Evolutionary conservation across 1,140 invertebrate species (phyloP), one percentile per base, ranked within the genome.

Genomic region (Centruroides sculpturatus): DNA sequence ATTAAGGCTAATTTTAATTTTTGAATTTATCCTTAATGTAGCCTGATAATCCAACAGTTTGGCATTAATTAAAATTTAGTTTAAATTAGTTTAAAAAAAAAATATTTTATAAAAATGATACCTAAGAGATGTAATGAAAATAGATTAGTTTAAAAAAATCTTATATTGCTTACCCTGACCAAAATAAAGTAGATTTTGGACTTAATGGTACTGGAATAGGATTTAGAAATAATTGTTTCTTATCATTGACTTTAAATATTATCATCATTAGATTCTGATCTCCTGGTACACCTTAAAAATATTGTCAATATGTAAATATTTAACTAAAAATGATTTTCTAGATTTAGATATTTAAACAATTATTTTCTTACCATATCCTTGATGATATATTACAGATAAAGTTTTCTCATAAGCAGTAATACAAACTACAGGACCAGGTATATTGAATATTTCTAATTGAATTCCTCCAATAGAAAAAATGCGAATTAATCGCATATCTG

Each of bases 391-490:
- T 8, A 90, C 76, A 56, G 91, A 69, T 9, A 97, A 70, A 51
- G 82, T 79, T 65, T 85, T 80, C 65, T 82, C 81, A 67, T 80
- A 78, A 0, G 82, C 85, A 61, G 82, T 76, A 65, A 90, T 72
- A 63, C 81, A 75, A 34, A 92, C 83, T 12, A 85, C 76, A 46
- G 82, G 79, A 4, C 89, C 89, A 5, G 84, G 78, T 11, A 90
- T 68, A 9, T 80, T 80, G 66, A 90, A 74, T 3, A 86, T 79
- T 73, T 89, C 85, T 71, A 84, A 80, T 74, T 98, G 93, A 1
- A 86, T 83, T 13, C 93, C 93, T 71, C 85, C 82, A 7, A 87
- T 75, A 7, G 85, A 86, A 71, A 86, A 94, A n/a, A 97, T 71
- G 47, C 92, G 76, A 11, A 98, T 71, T 63, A 85, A 80, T 60